Conservation (phyloP, 1,140 invertebrate species). For the Glossosoma conforme region DNA sequence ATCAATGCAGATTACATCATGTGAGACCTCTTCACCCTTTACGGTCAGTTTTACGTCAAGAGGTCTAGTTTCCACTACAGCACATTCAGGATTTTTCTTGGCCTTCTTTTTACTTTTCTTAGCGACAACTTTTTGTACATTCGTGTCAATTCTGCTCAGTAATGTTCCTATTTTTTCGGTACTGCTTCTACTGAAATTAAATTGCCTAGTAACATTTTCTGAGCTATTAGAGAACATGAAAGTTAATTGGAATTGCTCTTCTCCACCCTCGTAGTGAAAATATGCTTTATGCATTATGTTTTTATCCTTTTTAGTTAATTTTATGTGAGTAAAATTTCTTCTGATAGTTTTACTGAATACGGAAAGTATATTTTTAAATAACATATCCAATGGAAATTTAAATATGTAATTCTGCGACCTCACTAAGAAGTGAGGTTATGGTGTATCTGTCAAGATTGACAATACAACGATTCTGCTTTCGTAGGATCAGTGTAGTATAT, state of each 20-base stretch:
- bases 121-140: slow-evolving; percentile 54
- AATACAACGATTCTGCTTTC: no score
- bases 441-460: no score
- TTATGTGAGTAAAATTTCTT: no score
- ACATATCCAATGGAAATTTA: no score
- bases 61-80: slow-evolving; percentile 32
- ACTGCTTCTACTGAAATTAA: slow-evolving; percentile 61
- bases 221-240: slow-evolving; percentile 48
- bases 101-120: slow-evolving; percentile 45
- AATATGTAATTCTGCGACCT: no score
- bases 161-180: slow-evolving; percentile 55
- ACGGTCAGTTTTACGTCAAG: slow-evolving; percentile 33
- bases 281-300: slow-evolving; percentile 52
- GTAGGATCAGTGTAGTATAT: no score
- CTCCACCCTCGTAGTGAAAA: slow-evolving; percentile 38
- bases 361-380: no score
- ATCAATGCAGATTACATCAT: slow-evolving; percentile 46
- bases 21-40: slow-evolving; percentile 37
- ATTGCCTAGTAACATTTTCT: slow-evolving; percentile 50
- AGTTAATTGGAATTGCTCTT: slow-evolving; percentile 44
- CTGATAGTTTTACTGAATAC: no score
- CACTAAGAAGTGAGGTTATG: no score
- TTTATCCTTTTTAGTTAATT: no score
- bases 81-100: slow-evolving; percentile 21
- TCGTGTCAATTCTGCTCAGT: slow-evolving; percentile 55